A percentile compares a stretch with the other conserved stretches of the same genome.
Evolutionary conservation across 2,797 vertebrate genomes (phyloP).

Genomic region (Psittacula echo): DNA sequence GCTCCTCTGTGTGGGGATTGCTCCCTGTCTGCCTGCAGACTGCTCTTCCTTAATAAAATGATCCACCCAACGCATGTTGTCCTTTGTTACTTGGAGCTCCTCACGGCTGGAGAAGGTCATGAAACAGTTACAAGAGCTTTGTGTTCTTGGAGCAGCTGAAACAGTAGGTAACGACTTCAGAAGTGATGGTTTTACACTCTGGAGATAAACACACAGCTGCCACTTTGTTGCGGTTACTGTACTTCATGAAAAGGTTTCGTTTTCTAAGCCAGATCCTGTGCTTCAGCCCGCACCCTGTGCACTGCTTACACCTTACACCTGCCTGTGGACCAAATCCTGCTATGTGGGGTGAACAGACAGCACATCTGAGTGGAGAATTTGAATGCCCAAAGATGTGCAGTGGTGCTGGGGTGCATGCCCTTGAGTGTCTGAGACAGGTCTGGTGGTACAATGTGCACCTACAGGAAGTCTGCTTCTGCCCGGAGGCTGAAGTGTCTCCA

Average conservation of each 20-base stretch:
- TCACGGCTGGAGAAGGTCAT: rapidly evolving
- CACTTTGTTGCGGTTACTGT: rapidly evolving
- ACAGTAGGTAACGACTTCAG: rapidly evolving
- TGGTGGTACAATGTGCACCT: rapidly evolving
- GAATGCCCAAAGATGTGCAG: background rate
- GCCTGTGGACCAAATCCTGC: background rate
- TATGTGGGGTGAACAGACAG: background rate
- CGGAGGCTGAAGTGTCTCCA: rapidly evolving
- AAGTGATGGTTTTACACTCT: rapidly evolving
- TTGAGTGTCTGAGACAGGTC: background rate
- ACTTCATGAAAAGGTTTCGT: background rate
- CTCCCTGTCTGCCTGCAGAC: background rate
- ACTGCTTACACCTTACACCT: background rate
- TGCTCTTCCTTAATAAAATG: background rate
- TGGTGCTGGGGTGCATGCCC: rapidly evolving
- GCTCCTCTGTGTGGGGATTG: rapidly evolving
- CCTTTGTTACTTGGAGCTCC: background rate
- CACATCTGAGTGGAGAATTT: rapidly evolving
- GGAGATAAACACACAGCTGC: background rate
- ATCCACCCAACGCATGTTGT: background rate
- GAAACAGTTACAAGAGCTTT: background rate
- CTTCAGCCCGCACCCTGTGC: background rate
- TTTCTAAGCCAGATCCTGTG: rapidly evolving
- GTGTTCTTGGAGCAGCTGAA: background rate
- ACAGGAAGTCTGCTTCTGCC: rapidly evolving